These are phyloP conservation scores for Gasterosteus nipponicus DNA, from an alignment of 2,113 vertebrate species.

Conservation along the genomic window DNA sequence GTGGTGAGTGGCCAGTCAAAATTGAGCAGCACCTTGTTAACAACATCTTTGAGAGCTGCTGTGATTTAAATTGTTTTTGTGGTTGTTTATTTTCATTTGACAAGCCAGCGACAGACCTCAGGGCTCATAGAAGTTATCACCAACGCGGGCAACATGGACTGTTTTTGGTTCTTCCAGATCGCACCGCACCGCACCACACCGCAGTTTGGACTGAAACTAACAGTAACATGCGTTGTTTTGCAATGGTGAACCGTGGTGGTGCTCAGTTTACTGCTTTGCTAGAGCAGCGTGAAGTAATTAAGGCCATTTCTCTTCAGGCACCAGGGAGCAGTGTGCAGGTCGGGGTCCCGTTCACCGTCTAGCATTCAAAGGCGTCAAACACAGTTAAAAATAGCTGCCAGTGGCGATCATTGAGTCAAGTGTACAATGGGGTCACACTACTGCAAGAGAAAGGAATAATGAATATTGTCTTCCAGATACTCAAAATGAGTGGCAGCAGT, in stretches of 20 bases:
- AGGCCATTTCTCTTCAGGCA: conserved; percentile 19
- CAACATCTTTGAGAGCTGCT: conserved; percentile 9
- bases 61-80: not conserved
- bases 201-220: not conserved
- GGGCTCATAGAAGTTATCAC: no score
- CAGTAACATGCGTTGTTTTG: not conserved
- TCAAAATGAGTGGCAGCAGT: conserved; percentile 1
- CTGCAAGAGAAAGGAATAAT: not conserved
- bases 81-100: conserved; percentile 9
- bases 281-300: conserved; percentile 30
- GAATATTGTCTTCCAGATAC: not conserved
- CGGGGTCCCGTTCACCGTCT: not conserved
- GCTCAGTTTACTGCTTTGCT: conserved; percentile 38
- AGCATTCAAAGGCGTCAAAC: not conserved
- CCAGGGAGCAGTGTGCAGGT: not conserved
- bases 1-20: not conserved
- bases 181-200: not conserved
- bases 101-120: not conserved
- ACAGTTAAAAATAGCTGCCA: not conserved
- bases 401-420: not conserved
- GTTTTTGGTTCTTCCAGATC: not conserved
- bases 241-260: not conserved
- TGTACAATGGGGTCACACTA: not conserved
- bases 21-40: conserved; percentile 1
- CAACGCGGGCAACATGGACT: not conserved